Evolutionary conservation across 53 echinoderm and acorn worm genomes (phyloP), one percentile per base, ranked within the genome.

Genomic region (Echinarachnius parma): DNA sequence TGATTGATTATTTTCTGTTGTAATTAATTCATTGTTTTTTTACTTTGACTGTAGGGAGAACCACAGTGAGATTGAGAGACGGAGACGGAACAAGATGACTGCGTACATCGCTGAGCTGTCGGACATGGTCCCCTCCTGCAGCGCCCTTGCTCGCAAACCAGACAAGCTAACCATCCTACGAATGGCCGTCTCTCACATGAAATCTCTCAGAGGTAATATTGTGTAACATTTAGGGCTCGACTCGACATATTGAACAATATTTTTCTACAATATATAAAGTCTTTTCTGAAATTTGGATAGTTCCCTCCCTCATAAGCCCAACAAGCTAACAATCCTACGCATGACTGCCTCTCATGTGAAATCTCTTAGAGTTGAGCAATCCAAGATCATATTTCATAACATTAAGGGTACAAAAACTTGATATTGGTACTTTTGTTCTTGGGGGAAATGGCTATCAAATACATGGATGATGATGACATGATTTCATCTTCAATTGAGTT

Each of bases 271-370:
- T n/a, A n/a, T n/a, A n/a, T n/a, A n/a, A n/a, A n/a, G n/a, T n/a
- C n/a, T n/a, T n/a, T n/a, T n/a, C n/a, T n/a, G n/a, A n/a, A n/a
- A n/a, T n/a, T n/a, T n/a, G n/a, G n/a, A n/a, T n/a, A 98, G 98
- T 44, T 91, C 98, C 53, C 83, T 98, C 42, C 91, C 98, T 23
- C 84, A 91, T 1, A 98, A 98, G 61, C 98, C 98, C 14, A 91
- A 98, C 77, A 91, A 98, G 60, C 74, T 98, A 33, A 98, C 98
- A 15, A 98, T 98, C 29, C 76, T 98, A 9, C 77, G 98, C 27
- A 98, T 96, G 98, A 91, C 98, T 9, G 98, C 91, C 16, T 91
- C 98, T 14, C 98, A 98, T 74, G 91, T 98, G 98, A 98, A 98
- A 62, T 88, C 98, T 2, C 78, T 96, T 22, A 77, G 96, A 84